phyloP scores from a whole-genome alignment of 2,113 vertebrate genomes.

The Rhabdomys dilectus region DNA sequence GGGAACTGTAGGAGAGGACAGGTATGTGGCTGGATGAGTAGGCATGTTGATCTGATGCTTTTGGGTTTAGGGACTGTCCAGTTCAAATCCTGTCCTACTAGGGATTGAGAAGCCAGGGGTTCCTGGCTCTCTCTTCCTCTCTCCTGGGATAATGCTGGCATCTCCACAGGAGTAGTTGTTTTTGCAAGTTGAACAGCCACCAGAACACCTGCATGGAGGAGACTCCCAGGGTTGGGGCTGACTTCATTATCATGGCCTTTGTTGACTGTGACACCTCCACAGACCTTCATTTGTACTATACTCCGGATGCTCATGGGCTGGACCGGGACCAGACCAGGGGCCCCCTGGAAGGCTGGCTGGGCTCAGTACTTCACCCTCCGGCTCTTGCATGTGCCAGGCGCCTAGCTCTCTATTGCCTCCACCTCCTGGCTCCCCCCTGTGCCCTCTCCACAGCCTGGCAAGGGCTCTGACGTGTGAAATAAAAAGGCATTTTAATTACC shows the following conservation, averaged over 20 bases:
- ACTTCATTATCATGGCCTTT: not conserved
- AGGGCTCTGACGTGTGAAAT: constrained; percentile 87
- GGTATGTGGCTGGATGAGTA: not conserved
- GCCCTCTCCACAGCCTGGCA: constrained; percentile 71
- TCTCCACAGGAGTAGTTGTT: not conserved
- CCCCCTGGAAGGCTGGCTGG: not conserved
- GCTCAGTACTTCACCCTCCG: not conserved
- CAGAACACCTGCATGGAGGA: not conserved
- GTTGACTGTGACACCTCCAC: not conserved
- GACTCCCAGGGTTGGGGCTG: accelerated
- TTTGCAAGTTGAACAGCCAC: not conserved
- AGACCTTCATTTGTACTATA: not conserved
- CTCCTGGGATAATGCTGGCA: not conserved
- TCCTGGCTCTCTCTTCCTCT: not conserved
- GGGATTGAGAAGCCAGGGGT: not conserved
- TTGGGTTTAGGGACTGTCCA: not conserved
- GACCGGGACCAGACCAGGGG: not conserved
- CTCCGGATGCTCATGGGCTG: not conserved
- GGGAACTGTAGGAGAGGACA: not conserved
- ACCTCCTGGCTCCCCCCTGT: constrained; percentile 51
- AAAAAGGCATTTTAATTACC: constrained; percentile 92
- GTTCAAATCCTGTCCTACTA: not conserved
- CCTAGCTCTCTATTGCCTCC: not conserved
- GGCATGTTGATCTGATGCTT: not conserved
- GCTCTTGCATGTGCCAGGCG: not conserved